A percentile compares a stretch with the other conserved stretches of the same genome.
Evolutionary conservation across 2,888 invertebrate species (phyloP).

Genomic region (Napeogenes sylphis): DNA sequence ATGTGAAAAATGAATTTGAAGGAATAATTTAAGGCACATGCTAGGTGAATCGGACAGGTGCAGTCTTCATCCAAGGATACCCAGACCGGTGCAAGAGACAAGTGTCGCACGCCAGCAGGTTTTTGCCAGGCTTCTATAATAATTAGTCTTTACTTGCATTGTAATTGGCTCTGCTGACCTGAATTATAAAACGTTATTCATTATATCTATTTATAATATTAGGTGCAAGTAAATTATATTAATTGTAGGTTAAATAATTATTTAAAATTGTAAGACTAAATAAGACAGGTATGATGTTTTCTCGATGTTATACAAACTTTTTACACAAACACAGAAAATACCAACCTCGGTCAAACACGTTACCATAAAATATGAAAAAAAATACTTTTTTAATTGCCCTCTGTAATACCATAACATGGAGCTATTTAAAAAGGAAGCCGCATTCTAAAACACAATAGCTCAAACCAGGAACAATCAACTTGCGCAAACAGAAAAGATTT

Average conservation of each 20-base stretch:
- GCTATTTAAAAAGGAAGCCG: constrained; percentile 27
- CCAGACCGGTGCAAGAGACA: constrained; percentile 60
- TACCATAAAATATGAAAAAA: background rate
- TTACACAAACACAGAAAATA: background rate
- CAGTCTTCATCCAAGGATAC: constrained; percentile 63
- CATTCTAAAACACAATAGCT: constrained; percentile 39
- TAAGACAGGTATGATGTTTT: no score
- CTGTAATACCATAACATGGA: no score
- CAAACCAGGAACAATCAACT: constrained; percentile 40
- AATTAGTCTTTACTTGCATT: constrained; percentile 65
- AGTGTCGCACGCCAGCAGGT: constrained; percentile 45
- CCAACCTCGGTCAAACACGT: background rate
- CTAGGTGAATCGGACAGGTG: constrained; percentile 69
- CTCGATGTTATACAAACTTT: background rate
- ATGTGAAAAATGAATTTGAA: constrained; percentile 12
- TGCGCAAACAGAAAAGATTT: constrained; percentile 53
- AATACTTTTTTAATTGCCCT: no score
- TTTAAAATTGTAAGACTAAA: no score
- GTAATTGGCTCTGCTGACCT: constrained; percentile 47
- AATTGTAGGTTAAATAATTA: no score
- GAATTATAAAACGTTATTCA: constrained; percentile 3
- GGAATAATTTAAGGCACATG: constrained; percentile 64
- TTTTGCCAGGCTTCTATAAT: constrained; percentile 62
- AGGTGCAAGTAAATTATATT: no score
- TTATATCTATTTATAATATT: background rate